Percentiles rank a stretch among this genome's conserved stretches.
These are phyloP conservation scores for Hylia prasina DNA, from an alignment of 2,113 vertebrate genomes.

Conservation along the genomic window DNA sequence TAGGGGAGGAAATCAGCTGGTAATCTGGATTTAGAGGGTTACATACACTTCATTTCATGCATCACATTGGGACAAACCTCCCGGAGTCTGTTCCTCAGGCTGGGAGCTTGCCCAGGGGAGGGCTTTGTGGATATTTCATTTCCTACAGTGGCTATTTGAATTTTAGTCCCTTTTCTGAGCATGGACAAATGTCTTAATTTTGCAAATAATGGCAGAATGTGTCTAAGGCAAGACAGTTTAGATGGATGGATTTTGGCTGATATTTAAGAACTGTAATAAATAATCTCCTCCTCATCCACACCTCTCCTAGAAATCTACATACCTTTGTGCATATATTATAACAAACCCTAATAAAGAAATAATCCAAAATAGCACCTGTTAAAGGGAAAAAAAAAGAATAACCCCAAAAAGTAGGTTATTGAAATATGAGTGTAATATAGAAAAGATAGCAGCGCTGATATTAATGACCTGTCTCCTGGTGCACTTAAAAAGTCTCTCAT, in stretches of 20 bases:
- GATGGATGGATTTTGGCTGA: slow-evolving; percentile 61
- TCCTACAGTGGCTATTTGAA: not conserved
- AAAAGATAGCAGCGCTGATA: slow-evolving; percentile 71
- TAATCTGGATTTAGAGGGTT: slow-evolving; percentile 47
- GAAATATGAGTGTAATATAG: slow-evolving; percentile 81
- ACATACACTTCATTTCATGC: slow-evolving; percentile 5
- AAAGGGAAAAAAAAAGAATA: slow-evolving; percentile 40
- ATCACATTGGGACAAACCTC: slow-evolving; percentile 13
- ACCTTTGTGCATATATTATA: slow-evolving; percentile 71
- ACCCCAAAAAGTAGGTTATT: slow-evolving; percentile 70
- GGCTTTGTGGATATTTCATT: not conserved
- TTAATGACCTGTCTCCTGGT: slow-evolving; percentile 72
- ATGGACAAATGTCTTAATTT: not conserved
- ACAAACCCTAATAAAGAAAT: slow-evolving; percentile 73
- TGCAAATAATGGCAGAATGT: not conserved
- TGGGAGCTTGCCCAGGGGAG: not conserved
- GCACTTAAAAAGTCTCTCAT: slow-evolving; percentile 69
- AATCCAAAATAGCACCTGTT: slow-evolving; percentile 73
- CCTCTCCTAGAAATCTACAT: slow-evolving; percentile 52
- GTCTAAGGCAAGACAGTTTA: slow-evolving; percentile 33
- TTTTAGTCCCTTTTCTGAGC: not conserved
- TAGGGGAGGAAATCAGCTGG: slow-evolving; percentile 41
- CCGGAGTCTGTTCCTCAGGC: not conserved
- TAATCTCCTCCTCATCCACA: not conserved
- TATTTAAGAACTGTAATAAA: slow-evolving; percentile 70